Conservation (phyloP, 2,113 vertebrate genomes). For the Scortum barcoo region DNA sequence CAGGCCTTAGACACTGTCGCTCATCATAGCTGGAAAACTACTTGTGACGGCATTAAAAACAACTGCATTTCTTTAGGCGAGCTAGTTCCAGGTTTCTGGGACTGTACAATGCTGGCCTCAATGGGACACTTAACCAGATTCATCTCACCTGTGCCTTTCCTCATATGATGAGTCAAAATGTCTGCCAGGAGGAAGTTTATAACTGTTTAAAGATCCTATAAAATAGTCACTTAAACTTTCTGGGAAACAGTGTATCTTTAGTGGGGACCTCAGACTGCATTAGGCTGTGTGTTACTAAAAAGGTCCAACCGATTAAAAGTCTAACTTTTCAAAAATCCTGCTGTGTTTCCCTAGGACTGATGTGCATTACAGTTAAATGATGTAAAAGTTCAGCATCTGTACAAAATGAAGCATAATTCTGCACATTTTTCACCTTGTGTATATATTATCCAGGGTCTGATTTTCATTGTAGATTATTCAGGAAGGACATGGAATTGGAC, state of each 20-base stretch:
- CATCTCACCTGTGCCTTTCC: not conserved
- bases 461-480: slow-evolving; percentile 19
- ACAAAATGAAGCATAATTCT: slow-evolving; percentile 1
- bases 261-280: not conserved
- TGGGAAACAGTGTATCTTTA: not conserved
- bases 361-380: not conserved
- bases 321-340: not conserved
- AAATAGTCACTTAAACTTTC: not conserved
- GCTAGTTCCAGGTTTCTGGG: not conserved
- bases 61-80: not conserved
- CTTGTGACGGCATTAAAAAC: not conserved
- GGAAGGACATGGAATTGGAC: slow-evolving; percentile 22
- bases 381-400: not conserved
- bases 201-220: not conserved
- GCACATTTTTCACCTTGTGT: not conserved
- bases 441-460: slow-evolving; percentile 16
- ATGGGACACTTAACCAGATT: not conserved
- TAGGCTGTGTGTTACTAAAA: not conserved
- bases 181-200: not conserved
- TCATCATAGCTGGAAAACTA: not conserved
- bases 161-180: not conserved
- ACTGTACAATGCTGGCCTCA: not conserved
- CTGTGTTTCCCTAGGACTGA: not conserved
- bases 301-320: not conserved
- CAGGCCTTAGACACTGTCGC: not conserved